Conservation (phyloP, 1,140 invertebrate genomes). For the Zeugodacus cucurbitae region DNA sequence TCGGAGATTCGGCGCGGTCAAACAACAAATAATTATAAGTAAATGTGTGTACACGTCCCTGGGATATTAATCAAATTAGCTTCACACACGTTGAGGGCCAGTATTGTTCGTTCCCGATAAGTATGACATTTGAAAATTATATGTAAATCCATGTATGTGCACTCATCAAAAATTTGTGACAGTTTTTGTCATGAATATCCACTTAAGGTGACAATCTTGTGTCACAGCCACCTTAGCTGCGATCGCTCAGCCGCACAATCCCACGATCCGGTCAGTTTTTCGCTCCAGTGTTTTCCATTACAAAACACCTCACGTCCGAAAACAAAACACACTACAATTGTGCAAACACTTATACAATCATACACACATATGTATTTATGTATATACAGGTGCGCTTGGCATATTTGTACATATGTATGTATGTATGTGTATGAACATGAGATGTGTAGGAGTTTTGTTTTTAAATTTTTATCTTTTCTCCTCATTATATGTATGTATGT, state of each 20-base stretch:
- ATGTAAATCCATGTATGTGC: no score
- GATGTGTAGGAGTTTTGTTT: constrained; percentile 26
- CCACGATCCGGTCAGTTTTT: constrained; percentile 33
- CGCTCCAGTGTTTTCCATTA: not conserved
- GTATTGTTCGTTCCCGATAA: not conserved
- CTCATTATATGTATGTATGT: constrained; percentile 9
- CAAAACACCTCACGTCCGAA: constrained; percentile 32
- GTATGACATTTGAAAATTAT: not conserved
- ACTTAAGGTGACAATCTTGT: constrained; percentile 36
- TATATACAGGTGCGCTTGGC: not conserved
- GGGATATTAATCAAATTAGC: not conserved
- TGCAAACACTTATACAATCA: not conserved
- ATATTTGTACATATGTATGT: not conserved
- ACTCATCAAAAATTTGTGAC: constrained; percentile 16
- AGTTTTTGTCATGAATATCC: constrained; percentile 33
- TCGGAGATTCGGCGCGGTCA: not conserved
- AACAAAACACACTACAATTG: not conserved
- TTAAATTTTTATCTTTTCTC: not conserved
- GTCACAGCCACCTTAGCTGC: constrained; percentile 7
- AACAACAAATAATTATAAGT: not conserved
- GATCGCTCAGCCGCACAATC: not conserved
- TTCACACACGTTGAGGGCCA: not conserved
- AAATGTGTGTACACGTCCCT: not conserved
- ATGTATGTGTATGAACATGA: not conserved
- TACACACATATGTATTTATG: not conserved